phyloP scores from a whole-genome alignment of 2,888 invertebrate species.

The Blera fallax region DNA sequence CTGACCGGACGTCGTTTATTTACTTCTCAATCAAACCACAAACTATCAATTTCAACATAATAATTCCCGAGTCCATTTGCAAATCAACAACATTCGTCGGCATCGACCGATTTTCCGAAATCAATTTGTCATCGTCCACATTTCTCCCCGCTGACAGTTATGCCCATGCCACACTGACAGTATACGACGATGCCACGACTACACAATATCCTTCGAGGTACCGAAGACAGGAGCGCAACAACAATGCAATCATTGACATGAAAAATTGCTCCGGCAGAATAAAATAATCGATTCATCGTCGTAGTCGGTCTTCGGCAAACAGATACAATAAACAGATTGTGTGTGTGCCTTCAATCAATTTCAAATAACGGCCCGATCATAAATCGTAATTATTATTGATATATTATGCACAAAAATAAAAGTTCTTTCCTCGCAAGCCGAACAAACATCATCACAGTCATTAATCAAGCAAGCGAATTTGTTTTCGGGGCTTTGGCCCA shows the following conservation, averaged over 20 bases:
- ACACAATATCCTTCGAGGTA: conserved; percentile 47
- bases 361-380: conserved; percentile 56
- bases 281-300: conserved; percentile 63
- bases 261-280: conserved; percentile 59
- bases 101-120: conserved; percentile 58
- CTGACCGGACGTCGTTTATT: conserved; percentile 56
- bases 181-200: conserved; percentile 27
- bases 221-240: conserved; percentile 60
- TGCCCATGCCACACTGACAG: conserved; percentile 37
- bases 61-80: conserved; percentile 61
- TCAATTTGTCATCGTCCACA: conserved; percentile 68
- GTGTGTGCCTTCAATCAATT: conserved; percentile 61
- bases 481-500: conserved; percentile 4
- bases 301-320: conserved; percentile 39
- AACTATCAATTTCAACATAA: conserved; percentile 66
- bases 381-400: conserved; percentile 69
- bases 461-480: conserved; percentile 54
- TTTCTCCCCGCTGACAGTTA: conserved; percentile 45
- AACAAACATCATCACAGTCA: conserved; percentile 52
- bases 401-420: conserved; percentile 55
- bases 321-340: conserved; percentile 20
- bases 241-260: conserved; percentile 65
- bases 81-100: conserved; percentile 60
- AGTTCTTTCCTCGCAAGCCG: conserved; percentile 15
- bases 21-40: conserved; percentile 53